phyloP scores from a whole-genome alignment of 2,113 vertebrate species.

The Plotosus lineatus region DNA sequence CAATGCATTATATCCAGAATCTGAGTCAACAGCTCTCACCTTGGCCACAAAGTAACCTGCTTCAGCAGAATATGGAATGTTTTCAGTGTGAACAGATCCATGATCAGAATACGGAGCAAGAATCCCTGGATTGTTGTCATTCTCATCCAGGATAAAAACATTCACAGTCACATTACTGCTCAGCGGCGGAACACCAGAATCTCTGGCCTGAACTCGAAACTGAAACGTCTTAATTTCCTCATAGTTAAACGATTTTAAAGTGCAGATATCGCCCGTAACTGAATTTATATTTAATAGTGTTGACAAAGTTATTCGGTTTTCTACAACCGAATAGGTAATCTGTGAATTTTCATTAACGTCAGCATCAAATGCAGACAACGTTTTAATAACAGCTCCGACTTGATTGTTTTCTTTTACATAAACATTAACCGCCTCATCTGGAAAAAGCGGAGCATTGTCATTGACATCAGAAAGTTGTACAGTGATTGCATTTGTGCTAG shows the following conservation, averaged over 20 bases:
- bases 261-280: constrained; percentile 50
- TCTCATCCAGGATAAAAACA: constrained; percentile 69
- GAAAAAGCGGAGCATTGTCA: constrained; percentile 59
- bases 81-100: constrained; percentile 42
- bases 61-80: constrained; percentile 45
- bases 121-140: constrained; percentile 67
- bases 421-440: constrained; percentile 61
- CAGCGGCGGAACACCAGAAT: constrained; percentile 66
- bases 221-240: constrained; percentile 62
- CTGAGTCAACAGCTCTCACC: constrained; percentile 69
- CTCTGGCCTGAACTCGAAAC: constrained; percentile 70
- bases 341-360: constrained; percentile 63
- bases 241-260: constrained; percentile 53
- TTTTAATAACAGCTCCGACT: constrained; percentile 61
- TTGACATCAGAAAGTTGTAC: constrained; percentile 64
- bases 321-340: constrained; percentile 61
- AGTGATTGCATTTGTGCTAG: constrained; percentile 50
- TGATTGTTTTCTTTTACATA: constrained; percentile 75
- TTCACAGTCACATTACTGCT: constrained; percentile 67
- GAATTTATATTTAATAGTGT: constrained; percentile 60
- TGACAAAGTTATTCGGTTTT: constrained; percentile 53
- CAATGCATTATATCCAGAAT: constrained; percentile 73
- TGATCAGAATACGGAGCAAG: constrained; percentile 44
- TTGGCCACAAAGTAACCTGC: constrained; percentile 69
- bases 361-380: constrained; percentile 61